Conservation (phyloP, 2,888 invertebrate species). For the Cephus pygmeus region DNA sequence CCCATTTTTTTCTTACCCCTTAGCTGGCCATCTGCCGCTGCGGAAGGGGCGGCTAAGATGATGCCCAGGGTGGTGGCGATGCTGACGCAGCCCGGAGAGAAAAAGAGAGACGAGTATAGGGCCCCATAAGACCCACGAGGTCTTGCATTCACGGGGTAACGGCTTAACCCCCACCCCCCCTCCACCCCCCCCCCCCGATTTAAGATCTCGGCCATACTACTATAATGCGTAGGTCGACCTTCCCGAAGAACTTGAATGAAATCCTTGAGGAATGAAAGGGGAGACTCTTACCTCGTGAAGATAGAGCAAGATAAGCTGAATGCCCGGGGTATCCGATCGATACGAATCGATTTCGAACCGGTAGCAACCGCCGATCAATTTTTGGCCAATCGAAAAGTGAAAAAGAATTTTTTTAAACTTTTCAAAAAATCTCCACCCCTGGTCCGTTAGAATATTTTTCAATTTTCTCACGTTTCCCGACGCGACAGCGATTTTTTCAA, state of each 20-base stretch:
- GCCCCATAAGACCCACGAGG: slow-evolving; percentile 20
- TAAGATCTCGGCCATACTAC: slow-evolving; percentile 10
- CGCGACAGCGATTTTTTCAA: slow-evolving; percentile 27
- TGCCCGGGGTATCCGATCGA: not conserved
- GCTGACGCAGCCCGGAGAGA: slow-evolving; percentile 19
- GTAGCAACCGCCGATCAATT: not conserved
- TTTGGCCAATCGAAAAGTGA: not conserved
- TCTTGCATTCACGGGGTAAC: slow-evolving; percentile 26
- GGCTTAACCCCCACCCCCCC: slow-evolving; percentile 18
- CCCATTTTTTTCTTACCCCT: slow-evolving; percentile 64
- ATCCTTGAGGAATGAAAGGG: slow-evolving; percentile 16
- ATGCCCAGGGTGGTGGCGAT: slow-evolving; percentile 55
- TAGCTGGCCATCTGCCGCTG: slow-evolving; percentile 70
- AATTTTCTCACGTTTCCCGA: slow-evolving; percentile 42
- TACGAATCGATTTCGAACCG: not conserved
- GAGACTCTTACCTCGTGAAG: slow-evolving; percentile 25
- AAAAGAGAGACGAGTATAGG: slow-evolving; percentile 13
- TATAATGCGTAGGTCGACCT: not conserved
- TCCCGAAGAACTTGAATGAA: slow-evolving; percentile 19
- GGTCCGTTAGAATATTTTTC: not conserved
- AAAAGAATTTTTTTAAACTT: not conserved
- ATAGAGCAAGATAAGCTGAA: slow-evolving; percentile 16
- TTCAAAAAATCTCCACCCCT: not conserved
- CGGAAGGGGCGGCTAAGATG: slow-evolving; percentile 67
- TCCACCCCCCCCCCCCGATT: not conserved